phyloP scores from a whole-genome alignment of 2,113 vertebrate genomes.

The Chloebia gouldiae region DNA sequence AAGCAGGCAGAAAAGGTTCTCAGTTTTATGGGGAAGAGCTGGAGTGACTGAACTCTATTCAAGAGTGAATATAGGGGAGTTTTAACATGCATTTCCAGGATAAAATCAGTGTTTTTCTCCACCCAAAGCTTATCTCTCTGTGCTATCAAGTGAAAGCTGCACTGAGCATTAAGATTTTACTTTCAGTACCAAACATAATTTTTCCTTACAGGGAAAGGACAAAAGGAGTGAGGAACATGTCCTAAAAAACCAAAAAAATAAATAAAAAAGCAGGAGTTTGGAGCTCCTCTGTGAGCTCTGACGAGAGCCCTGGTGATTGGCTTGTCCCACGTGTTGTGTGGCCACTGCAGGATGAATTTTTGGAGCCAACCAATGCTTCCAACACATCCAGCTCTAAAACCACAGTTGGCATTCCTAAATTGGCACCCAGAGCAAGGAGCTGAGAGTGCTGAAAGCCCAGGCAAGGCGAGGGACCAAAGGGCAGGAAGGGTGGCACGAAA shows the following conservation, averaged over 20 bases:
- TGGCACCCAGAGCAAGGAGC: not conserved
- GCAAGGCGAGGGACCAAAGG: not conserved
- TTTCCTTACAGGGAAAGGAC: not conserved
- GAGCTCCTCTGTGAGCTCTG: not conserved
- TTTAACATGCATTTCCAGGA: not conserved
- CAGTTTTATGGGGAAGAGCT: not conserved
- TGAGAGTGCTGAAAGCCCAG: not conserved
- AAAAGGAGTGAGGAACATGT: not conserved
- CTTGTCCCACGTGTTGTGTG: not conserved
- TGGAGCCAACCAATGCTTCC: not conserved
- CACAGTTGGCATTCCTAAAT: not conserved
- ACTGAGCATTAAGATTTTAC: not conserved
- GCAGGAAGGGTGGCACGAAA: not conserved
- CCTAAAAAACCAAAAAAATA: not conserved
- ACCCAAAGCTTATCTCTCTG: not conserved
- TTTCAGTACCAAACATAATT: not conserved
- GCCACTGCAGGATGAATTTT: not conserved
- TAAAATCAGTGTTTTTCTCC: not conserved
- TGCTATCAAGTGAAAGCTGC: not conserved
- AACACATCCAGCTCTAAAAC: not conserved
- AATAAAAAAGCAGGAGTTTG: not conserved
- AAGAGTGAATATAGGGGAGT: not conserved
- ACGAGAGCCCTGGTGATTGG: not conserved
- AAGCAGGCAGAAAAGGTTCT: not conserved
- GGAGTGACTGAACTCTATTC: not conserved